Evolutionary conservation across 35 echinoderm and acorn worm species (phyloP).

Genomic region (Patiria miniata): DNA sequence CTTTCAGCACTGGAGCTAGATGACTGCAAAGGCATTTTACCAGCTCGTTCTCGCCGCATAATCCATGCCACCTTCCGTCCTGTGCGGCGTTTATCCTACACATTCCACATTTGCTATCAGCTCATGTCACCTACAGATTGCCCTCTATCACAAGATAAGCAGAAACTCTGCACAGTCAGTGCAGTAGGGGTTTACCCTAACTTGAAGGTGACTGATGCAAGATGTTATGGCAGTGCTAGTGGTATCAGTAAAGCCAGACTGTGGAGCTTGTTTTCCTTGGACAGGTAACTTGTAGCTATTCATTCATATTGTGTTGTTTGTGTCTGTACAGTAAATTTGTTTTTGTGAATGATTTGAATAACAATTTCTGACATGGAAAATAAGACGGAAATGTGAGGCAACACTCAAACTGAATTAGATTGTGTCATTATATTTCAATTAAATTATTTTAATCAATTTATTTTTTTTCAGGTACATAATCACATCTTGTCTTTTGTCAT

Average conservation of each 20-base stretch:
- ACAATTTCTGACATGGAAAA: too few species aligned
- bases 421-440: too few species aligned
- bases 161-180: conserved; percentile 69
- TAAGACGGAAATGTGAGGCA: too few species aligned
- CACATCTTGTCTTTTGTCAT: too few species aligned
- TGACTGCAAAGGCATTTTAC: conserved; percentile 58
- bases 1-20: conserved; percentile 75
- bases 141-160: conserved; percentile 36
- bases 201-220: conserved; percentile 89
- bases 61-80: conserved; percentile 82
- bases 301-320: too few species aligned
- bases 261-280: conserved; percentile 94
- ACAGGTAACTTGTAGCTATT: conserved; percentile 64
- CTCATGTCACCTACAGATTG: conserved; percentile 54
- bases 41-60: conserved; percentile 71
- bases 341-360: too few species aligned
- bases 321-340: too few species aligned
- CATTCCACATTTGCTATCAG: conserved; percentile 77
- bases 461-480: too few species aligned
- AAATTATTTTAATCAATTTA: too few species aligned
- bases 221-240: conserved; percentile 95
- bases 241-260: conserved; percentile 96
- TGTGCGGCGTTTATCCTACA: conserved; percentile 67
- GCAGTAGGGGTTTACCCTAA: conserved; percentile 83
- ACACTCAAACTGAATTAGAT: too few species aligned